Evolutionary conservation across 2,797 vertebrate genomes (phyloP).

Genomic region (Etheostoma nigrum): DNA sequence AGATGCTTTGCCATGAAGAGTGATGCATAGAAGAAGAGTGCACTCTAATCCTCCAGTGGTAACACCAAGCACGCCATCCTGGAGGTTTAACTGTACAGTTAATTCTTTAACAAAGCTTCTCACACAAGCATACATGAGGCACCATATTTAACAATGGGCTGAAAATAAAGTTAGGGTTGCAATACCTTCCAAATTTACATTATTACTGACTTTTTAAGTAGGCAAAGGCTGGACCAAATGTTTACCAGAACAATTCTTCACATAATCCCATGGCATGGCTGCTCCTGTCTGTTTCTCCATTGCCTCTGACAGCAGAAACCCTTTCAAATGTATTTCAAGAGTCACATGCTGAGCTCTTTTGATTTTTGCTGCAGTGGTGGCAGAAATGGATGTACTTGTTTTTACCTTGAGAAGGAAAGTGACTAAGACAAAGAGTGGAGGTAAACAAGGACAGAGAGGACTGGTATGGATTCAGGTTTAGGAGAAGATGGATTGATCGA

Average conservation of each 20-base stretch:
- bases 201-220: background rate
- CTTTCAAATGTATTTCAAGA: constrained; percentile 54
- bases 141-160: background rate
- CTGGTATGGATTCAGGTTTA: background rate
- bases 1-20: constrained; percentile 1
- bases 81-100: constrained; percentile 28
- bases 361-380: constrained; percentile 24
- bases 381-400: constrained; percentile 12
- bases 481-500: background rate
- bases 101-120: background rate
- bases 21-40: constrained; percentile 1
- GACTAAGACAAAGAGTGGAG: background rate
- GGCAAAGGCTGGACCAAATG: constrained; percentile 24
- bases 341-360: constrained; percentile 41
- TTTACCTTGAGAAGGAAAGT: constrained; percentile 8
- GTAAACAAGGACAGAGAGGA: constrained; percentile 2
- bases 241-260: constrained; percentile 23
- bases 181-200: background rate
- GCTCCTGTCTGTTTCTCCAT: constrained; percentile 24
- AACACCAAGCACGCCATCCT: constrained; percentile 14
- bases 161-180: background rate
- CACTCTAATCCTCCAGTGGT: background rate
- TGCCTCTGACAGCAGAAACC: constrained; percentile 37
- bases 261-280: constrained; percentile 9
- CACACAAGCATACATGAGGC: background rate